Base-by-base conservation (phyloP, 2,797 vertebrate genomes). In the Echiichthys vipera region DNA sequence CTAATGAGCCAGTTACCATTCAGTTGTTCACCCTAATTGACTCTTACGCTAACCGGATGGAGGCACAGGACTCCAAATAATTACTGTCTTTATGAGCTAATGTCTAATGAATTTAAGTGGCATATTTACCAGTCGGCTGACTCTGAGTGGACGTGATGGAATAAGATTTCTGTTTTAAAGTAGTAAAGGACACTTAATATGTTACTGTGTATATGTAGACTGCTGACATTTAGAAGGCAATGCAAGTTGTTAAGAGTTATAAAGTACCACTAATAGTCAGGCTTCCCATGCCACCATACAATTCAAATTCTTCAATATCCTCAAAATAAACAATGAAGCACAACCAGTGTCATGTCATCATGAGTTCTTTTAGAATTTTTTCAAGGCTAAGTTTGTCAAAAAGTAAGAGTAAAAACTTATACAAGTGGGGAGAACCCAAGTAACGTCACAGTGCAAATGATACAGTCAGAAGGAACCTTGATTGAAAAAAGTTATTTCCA, bases 1-100 rank as follows among this genome's bases (percentile, higher is more conserved):
- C 91, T 94, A 95, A 94, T 94, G 92, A 95, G 92, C 87, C 92
- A 87, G 91, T 94, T 94, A 94, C 94, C 90, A 94, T 93, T 93
- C 88, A 85, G 86, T 92, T 92, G 93, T 94, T 93, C 89, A 72
- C 86, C 84, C 88, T 94, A 94, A 94, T 93, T 93, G 93, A 92
- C 87, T 92, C 85, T 86, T 89, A 84, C 53, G 73, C 91, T 89
- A 91, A 91, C 90, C 77, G 89, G 88, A 92, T 88, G 84, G 89
- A 91, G 80, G 90, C 85, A 80, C 84, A 83, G 83, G 84, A 90
- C 85, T 86, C 88, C 88, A 89, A 92, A 92, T 93, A 92, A 93
- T 93, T 84, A 89, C 89, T 84, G 77, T 87, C 84, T 92, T 91
- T 91, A 92, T 90, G 87, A 88, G 88, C 71, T 85, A 72, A 75